Conservation (phyloP, 2,797 vertebrate genomes). For the Sternarchorhynchus goeldii region DNA sequence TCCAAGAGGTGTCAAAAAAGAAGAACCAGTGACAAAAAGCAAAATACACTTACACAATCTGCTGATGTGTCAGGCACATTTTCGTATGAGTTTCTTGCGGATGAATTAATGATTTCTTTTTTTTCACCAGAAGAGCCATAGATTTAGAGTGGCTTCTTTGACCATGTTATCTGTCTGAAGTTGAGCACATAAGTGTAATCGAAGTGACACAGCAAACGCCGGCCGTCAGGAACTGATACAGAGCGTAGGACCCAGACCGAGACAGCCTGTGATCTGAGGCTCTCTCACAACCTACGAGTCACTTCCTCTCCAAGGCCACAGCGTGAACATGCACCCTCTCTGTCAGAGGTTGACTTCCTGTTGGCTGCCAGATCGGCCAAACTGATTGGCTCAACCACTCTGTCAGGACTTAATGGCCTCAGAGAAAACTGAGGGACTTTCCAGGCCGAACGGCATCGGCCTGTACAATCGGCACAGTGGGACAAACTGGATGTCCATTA, state of each 20-base stretch:
- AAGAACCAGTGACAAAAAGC: background rate
- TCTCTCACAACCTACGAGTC: conserved; percentile 48
- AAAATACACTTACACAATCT: conserved; percentile 67
- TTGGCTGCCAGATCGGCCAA: conserved; percentile 54
- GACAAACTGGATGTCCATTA: conserved; percentile 4
- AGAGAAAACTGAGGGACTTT: conserved; percentile 52
- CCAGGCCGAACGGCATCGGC: conserved; percentile 24
- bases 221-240: conserved; percentile 32
- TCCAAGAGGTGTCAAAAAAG: background rate
- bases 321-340: conserved; percentile 37
- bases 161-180: conserved; percentile 66
- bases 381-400: conserved; percentile 51
- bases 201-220: conserved; percentile 7
- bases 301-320: conserved; percentile 62
- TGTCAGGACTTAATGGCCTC: conserved; percentile 23
- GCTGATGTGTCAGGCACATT: conserved; percentile 69
- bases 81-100: conserved; percentile 58
- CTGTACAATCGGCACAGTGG: background rate
- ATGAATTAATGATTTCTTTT: conserved; percentile 63
- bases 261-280: conserved; percentile 31
- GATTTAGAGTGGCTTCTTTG: conserved; percentile 11
- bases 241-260: background rate
- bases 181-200: conserved; percentile 6
- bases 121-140: conserved; percentile 71
- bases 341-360: conserved; percentile 70